Conservation (phyloP, 1,140 invertebrate genomes). For the Acromyrmex echinatior region DNA sequence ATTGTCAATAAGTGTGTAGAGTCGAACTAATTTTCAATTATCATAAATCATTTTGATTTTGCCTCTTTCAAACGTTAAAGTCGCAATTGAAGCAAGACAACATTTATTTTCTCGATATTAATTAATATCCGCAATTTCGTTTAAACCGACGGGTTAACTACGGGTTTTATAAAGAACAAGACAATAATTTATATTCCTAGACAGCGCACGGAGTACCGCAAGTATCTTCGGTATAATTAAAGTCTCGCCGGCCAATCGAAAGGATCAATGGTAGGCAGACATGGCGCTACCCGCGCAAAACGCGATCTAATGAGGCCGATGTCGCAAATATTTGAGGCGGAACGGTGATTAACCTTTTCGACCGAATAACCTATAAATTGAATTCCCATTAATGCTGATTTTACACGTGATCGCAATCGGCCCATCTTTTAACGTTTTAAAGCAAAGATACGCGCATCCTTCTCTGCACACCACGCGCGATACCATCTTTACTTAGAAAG, state of each 20-base stretch:
- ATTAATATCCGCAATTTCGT: constrained; percentile 40
- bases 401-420: constrained; percentile 38
- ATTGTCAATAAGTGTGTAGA: background rate
- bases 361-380: constrained; percentile 60
- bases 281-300: constrained; percentile 26
- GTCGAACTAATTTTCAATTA: background rate
- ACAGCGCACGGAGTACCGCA: constrained; percentile 4
- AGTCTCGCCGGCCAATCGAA: constrained; percentile 35
- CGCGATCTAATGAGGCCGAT: constrained; percentile 45
- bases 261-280: constrained; percentile 27
- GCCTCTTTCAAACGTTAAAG: background rate
- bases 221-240: constrained; percentile 49
- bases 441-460: constrained; percentile 27
- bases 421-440: constrained; percentile 42
- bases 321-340: constrained; percentile 69
- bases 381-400: constrained; percentile 67
- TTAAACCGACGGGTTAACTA: constrained; percentile 18
- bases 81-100: background rate
- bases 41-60: background rate
- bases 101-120: constrained; percentile 36
- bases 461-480: constrained; percentile 36
- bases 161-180: constrained; percentile 14
- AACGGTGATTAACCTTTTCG: constrained; percentile 68
- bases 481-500: constrained; percentile 70
- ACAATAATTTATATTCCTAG: constrained; percentile 58